Conservation (phyloP, 1,140 invertebrate species). For the Cyclina sinensis region DNA sequence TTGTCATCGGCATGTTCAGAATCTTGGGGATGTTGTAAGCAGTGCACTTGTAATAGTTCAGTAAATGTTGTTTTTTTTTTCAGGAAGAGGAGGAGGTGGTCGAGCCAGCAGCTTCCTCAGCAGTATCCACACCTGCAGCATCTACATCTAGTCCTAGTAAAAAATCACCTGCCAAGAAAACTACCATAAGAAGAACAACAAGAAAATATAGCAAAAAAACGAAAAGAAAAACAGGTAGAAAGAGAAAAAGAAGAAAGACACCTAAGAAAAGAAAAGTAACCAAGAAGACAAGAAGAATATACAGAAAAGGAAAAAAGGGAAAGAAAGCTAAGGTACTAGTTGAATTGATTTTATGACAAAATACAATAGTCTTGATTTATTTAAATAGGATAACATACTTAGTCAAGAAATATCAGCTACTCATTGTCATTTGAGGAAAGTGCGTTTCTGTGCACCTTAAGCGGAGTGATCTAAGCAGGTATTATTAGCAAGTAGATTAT, state of each 20-base stretch:
- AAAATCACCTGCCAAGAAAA: constrained; percentile 66
- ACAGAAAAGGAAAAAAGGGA: constrained; percentile 71
- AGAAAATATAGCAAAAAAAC: constrained; percentile 55
- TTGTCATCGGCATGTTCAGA: too few species aligned
- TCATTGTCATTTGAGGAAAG: too few species aligned
- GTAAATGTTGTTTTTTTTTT: too few species aligned
- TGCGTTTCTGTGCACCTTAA: too few species aligned
- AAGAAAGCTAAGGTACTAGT: background rate
- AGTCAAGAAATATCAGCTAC: too few species aligned
- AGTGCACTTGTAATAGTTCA: too few species aligned
- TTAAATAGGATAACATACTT: too few species aligned
- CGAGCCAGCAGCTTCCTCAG: constrained; percentile 25
- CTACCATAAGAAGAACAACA: constrained; percentile 63
- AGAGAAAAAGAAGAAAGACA: constrained; percentile 78
- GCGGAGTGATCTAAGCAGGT: too few species aligned
- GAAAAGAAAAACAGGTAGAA: constrained; percentile 71
- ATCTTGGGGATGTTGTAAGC: too few species aligned
- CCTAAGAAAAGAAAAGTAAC: constrained; percentile 66
- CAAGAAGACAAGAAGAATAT: constrained; percentile 72
- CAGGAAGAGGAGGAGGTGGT: constrained; percentile 49
- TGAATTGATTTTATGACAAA: too few species aligned
- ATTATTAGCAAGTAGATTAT: too few species aligned
- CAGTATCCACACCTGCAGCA: constrained; percentile 4
- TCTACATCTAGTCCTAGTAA: constrained; percentile 57
- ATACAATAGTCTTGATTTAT: too few species aligned